phyloP scores from a whole-genome alignment of 2,888 invertebrate species.

The Drosophila monieri region DNA sequence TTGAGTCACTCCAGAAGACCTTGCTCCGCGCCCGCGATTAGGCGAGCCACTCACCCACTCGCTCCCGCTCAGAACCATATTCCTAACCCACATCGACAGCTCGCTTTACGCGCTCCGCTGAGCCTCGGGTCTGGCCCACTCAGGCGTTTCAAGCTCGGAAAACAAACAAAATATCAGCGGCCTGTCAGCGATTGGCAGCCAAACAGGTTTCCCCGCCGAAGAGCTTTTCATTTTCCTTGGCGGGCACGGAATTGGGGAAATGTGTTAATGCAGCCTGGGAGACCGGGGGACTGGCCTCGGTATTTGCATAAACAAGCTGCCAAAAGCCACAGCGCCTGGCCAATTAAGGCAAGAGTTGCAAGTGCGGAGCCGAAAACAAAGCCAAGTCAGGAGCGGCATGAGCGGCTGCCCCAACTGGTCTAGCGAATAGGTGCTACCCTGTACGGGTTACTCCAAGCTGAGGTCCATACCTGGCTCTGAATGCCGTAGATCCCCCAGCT shows the following conservation, averaged over 20 bases:
- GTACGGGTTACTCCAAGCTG: neutral
- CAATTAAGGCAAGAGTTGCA: conserved; percentile 60
- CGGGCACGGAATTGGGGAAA: conserved; percentile 58
- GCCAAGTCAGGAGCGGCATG: neutral
- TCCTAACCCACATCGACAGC: conserved; percentile 31
- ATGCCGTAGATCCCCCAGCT: no score
- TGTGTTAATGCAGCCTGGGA: conserved; percentile 75
- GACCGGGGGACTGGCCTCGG: conserved; percentile 47
- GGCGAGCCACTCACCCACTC: no score
- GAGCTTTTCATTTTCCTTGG: conserved; percentile 58
- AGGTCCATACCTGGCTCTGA: no score
- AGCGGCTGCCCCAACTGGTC: no score
- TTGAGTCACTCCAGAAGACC: neutral
- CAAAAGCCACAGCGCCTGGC: conserved; percentile 25
- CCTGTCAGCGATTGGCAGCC: conserved; percentile 38
- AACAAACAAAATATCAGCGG: conserved; percentile 10
- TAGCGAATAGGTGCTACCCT: neutral
- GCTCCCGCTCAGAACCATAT: neutral
- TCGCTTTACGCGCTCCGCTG: conserved; percentile 58
- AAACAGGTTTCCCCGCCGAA: conserved; percentile 57
- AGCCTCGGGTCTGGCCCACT: conserved; percentile 22
- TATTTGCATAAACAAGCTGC: conserved; percentile 63
- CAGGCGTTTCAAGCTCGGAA: conserved; percentile 22
- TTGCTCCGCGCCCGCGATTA: neutral
- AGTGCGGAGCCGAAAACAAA: conserved; percentile 66